Percentiles rank a stretch among this genome's conserved stretches.
phyloP scores from a whole-genome alignment of 2,113 vertebrate species.

The Panthera uncia region DNA sequence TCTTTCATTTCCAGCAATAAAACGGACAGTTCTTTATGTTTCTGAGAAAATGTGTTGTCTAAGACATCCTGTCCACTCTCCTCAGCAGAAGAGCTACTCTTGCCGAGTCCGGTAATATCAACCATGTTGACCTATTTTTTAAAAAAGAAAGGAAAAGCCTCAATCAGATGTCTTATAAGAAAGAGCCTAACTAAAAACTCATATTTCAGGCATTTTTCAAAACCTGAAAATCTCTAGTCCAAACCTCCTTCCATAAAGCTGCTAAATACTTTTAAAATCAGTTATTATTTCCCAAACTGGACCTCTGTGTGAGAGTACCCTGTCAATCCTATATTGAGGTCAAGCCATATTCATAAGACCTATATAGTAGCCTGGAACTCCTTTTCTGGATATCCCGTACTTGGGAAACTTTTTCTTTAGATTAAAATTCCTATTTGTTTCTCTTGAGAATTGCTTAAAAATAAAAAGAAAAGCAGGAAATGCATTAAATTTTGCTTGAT shows the following conservation, averaged over 20 bases:
- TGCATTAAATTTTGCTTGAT: background rate
- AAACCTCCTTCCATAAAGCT: slow-evolving; percentile 9
- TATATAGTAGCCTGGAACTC: slow-evolving; percentile 26
- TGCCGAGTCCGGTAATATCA: background rate
- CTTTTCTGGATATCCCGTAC: background rate
- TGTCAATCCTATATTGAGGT: background rate
- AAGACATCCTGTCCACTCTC: slow-evolving; percentile 45
- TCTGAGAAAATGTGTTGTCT: slow-evolving; percentile 79
- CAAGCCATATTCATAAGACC: background rate
- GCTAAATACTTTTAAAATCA: slow-evolving; percentile 18
- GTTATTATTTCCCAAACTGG: background rate
- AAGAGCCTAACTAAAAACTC: background rate
- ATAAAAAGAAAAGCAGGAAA: background rate
- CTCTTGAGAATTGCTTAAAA: slow-evolving; percentile 14
- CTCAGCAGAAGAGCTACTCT: slow-evolving; percentile 34
- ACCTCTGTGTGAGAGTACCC: background rate
- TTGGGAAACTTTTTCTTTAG: background rate
- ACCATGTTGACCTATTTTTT: slow-evolving; percentile 69
- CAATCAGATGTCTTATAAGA: slow-evolving; percentile 4
- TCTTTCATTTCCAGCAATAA: slow-evolving; percentile 86
- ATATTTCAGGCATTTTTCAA: slow-evolving; percentile 1
- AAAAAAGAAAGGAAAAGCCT: background rate
- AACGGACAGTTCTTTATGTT: slow-evolving; percentile 82
- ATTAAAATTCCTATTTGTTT: slow-evolving; percentile 38
- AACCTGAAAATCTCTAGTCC: background rate